A percentile compares a stretch with the other conserved stretches of the same genome.
phyloP scores from a whole-genome alignment of 2,113 vertebrate genomes.

The Microcebus murinus region DNA sequence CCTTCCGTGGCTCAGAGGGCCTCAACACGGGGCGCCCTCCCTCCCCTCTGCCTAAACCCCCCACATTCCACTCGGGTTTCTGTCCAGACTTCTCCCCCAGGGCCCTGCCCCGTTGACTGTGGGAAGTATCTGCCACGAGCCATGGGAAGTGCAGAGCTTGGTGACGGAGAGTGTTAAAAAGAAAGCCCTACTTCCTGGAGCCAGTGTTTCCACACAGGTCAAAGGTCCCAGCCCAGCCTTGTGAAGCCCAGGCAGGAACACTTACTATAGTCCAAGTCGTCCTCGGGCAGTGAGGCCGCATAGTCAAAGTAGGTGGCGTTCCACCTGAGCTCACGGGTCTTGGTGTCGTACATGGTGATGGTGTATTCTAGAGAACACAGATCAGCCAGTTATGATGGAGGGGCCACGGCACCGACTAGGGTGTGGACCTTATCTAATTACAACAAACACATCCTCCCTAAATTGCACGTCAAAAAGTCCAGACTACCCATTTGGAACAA shows the following conservation, averaged over 20 bases:
- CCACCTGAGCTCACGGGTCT: conserved; percentile 97
- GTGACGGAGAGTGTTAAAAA: neutral
- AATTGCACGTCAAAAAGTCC: neutral
- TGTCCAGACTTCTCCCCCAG: neutral
- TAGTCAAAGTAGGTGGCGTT: conserved; percentile 99
- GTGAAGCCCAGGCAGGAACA: rapidly evolving
- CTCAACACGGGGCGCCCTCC: neutral
- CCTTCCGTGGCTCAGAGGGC: neutral
- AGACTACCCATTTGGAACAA: neutral
- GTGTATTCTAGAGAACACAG: conserved; percentile 92
- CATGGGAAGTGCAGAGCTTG: neutral
- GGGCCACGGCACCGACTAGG: neutral
- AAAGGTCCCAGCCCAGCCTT: neutral
- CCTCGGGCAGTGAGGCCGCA: conserved; percentile 94
- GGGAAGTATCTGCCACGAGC: neutral
- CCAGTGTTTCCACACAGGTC: neutral
- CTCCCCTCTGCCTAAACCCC: neutral
- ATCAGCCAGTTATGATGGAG: conserved; percentile 55
- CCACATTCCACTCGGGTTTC: neutral
- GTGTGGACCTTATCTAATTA: neutral
- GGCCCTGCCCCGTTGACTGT: neutral
- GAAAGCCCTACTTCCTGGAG: neutral
- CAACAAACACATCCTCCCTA: neutral
- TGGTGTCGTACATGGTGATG: conserved; percentile 99
- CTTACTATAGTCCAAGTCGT: conserved; percentile 96